Evolutionary conservation across 2,888 invertebrate genomes (phyloP).

Genomic region (Cepaea hortensis): DNA sequence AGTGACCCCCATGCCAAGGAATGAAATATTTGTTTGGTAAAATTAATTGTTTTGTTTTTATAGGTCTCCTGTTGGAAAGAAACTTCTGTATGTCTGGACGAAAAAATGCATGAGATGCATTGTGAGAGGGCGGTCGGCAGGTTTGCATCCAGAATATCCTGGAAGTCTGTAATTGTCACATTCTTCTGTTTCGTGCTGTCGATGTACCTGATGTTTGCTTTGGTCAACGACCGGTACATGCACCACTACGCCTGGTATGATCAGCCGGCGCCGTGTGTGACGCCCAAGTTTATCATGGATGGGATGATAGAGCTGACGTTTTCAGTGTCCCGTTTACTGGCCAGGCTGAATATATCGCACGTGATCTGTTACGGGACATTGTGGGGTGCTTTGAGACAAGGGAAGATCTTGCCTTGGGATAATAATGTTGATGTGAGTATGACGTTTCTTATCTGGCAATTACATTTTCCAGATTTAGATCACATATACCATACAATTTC

Average conservation of each 20-base stretch:
- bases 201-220: slow-evolving; percentile 17
- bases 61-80: not conserved
- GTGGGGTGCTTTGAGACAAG: slow-evolving; percentile 80
- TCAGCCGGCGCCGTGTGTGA: slow-evolving; percentile 43
- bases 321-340: slow-evolving; percentile 76
- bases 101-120: not conserved
- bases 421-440: slow-evolving; percentile 78
- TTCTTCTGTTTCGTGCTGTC: slow-evolving; percentile 27
- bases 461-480: not conserved
- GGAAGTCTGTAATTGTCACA: slow-evolving; percentile 13
- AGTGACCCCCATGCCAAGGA: no score
- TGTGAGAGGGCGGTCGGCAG: slow-evolving; percentile 12
- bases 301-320: slow-evolving; percentile 72
- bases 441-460: not conserved
- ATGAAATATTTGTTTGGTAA: not conserved
- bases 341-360: slow-evolving; percentile 78
- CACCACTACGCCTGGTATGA: slow-evolving; percentile 48
- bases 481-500: no score
- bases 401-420: slow-evolving; percentile 80
- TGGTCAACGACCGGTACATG: slow-evolving; percentile 37
- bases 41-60: slow-evolving; percentile 17
- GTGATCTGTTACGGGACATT: slow-evolving; percentile 80
- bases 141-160: slow-evolving; percentile 9
- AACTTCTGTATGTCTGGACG: not conserved
- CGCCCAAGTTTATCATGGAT: slow-evolving; percentile 51